phyloP scores from a whole-genome alignment of 2,797 vertebrate genomes.

The Myotis planiceps region DNA sequence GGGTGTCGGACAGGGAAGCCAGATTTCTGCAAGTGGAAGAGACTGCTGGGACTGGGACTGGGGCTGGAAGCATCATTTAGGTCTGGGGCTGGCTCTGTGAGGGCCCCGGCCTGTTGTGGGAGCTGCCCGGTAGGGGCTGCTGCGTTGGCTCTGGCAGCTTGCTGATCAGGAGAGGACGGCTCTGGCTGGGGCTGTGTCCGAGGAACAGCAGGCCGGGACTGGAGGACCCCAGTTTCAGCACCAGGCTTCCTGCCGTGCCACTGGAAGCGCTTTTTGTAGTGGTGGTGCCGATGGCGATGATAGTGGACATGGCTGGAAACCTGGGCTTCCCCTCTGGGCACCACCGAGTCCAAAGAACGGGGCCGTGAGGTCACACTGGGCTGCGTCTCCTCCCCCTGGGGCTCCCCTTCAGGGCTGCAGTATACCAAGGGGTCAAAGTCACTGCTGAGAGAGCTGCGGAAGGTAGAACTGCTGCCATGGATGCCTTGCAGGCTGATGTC shows the following conservation, averaged over 20 bases:
- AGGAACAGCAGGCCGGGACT: conserved; percentile 82
- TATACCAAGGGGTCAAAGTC: conserved; percentile 96
- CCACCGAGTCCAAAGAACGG: conserved; percentile 92
- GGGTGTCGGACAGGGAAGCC: conserved; percentile 81
- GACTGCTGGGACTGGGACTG: conserved; percentile 44
- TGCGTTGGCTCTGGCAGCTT: not conserved
- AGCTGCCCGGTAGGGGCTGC: conserved; percentile 55
- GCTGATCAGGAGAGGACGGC: conserved; percentile 66
- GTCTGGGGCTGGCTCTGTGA: conserved; percentile 72
- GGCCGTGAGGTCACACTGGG: conserved; percentile 85
- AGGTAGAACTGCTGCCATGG: conserved; percentile 97
- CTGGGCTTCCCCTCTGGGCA: conserved; percentile 88
- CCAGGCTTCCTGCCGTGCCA: conserved; percentile 72
- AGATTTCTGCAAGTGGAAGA: conserved; percentile 61
- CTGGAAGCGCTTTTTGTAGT: conserved; percentile 88
- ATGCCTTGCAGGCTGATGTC: conserved; percentile 96
- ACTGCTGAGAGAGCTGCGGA: conserved; percentile 97
- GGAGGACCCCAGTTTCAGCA: conserved; percentile 77
- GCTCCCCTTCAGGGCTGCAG: conserved; percentile 86
- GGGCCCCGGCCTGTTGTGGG: conserved; percentile 79
- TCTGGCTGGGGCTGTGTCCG: conserved; percentile 76
- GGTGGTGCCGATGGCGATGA: conserved; percentile 97
- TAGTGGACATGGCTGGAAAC: conserved; percentile 96
- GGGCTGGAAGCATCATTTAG: conserved; percentile 76
- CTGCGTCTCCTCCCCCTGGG: conserved; percentile 68